These are phyloP conservation scores for Mesocentrotus franciscanus DNA, from an alignment of 53 echinoderm and acorn worm genomes.

Conservation along the genomic window DNA sequence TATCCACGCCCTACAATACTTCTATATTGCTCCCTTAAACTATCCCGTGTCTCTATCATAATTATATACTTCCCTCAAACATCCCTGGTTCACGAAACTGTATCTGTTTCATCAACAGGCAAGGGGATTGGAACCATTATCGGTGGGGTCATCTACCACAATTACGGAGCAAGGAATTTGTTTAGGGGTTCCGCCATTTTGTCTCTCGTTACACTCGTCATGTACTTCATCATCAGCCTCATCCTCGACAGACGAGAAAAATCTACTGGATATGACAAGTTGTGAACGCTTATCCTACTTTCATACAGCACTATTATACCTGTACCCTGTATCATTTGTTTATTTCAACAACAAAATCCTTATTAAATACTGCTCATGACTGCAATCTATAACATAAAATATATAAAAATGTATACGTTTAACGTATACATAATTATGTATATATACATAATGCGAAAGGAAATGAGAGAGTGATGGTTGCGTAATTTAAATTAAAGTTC, in stretches of 20 bases:
- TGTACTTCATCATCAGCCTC: conserved; percentile 1
- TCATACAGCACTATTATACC: neutral
- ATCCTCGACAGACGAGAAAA: conserved; percentile 23
- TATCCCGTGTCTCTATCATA: neutral
- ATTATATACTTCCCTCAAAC: too few species aligned
- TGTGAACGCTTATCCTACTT: neutral
- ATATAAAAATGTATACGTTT: too few species aligned
- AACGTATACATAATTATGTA: too few species aligned
- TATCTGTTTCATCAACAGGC: conserved; percentile 56
- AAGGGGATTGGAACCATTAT: conserved; percentile 65
- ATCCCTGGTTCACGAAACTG: neutral
- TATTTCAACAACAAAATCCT: too few species aligned
- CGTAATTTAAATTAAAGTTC: too few species aligned
- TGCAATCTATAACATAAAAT: too few species aligned
- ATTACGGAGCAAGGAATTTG: conserved; percentile 69
- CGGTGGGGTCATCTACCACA: conserved; percentile 77
- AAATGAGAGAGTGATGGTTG: too few species aligned
- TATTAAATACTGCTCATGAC: too few species aligned
- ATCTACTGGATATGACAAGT: neutral
- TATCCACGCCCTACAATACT: too few species aligned
- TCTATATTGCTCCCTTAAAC: too few species aligned
- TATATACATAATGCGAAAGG: too few species aligned
- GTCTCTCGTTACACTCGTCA: conserved; percentile 40
- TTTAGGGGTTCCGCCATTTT: conserved; percentile 67
- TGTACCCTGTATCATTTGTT: neutral